Base-by-base conservation (phyloP, 1,140 invertebrate genomes). In the Drosophila chauvacae region DNA sequence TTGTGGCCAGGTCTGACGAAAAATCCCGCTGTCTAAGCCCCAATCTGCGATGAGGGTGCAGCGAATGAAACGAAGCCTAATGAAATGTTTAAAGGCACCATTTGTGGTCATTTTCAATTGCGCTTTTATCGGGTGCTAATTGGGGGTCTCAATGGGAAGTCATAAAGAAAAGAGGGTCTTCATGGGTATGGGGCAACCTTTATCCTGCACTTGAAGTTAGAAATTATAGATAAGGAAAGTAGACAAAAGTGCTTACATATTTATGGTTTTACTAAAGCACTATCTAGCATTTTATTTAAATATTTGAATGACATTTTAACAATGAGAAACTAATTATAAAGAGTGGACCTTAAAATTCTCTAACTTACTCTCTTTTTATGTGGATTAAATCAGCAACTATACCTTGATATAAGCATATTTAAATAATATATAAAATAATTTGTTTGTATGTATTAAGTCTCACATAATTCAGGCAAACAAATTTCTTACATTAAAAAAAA, bases 61-160 rank as follows among this genome's bases (percentile, higher is more conserved):
- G 33, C 26, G 44, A 50, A 59, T 45, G 65, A 69, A 58, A 69
- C 55, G 26, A 71, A 48, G 41, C 42, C 35, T 57, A 58, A 58
- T 71, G 51, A 41, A 71, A 71, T 72, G 65, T 20, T 45, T 39
- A 39, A 51, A 28, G 16, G 6, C 51, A n/a, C 48, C 37, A 53
- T 53, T 73, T 45, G 65, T 41, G 63, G 41, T 48, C 41, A 41
- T 28, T 73, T 56, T 72, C 64, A 87, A 80, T 70, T 65, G 68
- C 42, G 23, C 47, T 76, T 80, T 70, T 50, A 82, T 55, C 58
- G 74, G 64, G 75, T 87, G 83, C 51, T 74, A 86, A 83, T 59
- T 82, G 75, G 53, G 33, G 37, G 23, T 37, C 20, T 50, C 23
- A 30, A 11, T 37, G 44, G 48, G 45, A 45, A 56, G 28, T 68